Percentiles rank a stretch among this genome's conserved stretches.
These are phyloP conservation scores for Motacilla tschutschensis DNA, from an alignment of 2,113 vertebrate genomes.

Conservation along the genomic window DNA sequence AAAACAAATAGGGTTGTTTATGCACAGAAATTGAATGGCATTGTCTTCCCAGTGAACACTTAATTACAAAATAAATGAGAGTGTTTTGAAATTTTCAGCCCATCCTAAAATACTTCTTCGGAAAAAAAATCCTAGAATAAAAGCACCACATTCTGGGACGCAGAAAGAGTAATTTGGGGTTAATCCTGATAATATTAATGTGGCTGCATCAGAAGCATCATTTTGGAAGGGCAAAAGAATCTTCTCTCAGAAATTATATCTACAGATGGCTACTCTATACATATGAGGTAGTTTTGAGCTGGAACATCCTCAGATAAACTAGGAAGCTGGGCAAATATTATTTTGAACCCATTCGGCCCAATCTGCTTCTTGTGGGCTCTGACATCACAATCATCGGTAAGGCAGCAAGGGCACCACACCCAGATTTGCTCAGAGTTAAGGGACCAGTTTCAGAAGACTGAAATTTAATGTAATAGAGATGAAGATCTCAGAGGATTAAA, in stretches of 20 bases:
- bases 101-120: not conserved
- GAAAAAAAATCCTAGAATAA: not conserved
- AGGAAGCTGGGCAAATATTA: not conserved
- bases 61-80: not conserved
- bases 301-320: not conserved
- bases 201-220: not conserved
- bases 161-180: not conserved
- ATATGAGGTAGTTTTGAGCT: not conserved
- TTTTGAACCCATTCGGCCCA: not conserved
- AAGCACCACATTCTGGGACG: not conserved
- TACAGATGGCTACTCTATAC: not conserved
- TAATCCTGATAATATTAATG: not conserved
- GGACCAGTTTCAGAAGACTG: not conserved
- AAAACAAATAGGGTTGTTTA: not conserved
- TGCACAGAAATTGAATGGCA: not conserved
- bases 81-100: not conserved
- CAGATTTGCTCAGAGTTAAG: not conserved
- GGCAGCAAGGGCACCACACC: not conserved
- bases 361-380: not conserved
- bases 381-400: not conserved
- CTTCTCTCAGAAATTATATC: not conserved
- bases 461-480: not conserved
- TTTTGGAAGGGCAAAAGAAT: not conserved
- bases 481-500: slow-evolving; percentile 18
- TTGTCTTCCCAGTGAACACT: not conserved